Percentiles rank a stretch among this genome's conserved stretches.
Conservation (phyloP, 2,888 invertebrate species). For the Apodemia hepburni region DNA sequence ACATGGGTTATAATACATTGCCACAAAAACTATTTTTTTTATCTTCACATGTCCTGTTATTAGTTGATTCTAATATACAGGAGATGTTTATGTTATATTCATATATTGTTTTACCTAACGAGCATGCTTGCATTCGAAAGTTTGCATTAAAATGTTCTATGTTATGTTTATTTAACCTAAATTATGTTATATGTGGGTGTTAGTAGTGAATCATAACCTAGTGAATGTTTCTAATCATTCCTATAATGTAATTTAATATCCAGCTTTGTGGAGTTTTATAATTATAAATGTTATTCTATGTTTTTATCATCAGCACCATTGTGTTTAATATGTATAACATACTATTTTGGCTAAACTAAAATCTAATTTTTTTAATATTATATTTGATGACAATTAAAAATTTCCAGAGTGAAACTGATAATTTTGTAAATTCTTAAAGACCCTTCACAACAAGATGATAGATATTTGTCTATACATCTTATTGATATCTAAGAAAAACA, state of each 20-base stretch:
- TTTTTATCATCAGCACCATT: background rate
- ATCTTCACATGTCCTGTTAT: background rate
- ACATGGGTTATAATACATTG: background rate
- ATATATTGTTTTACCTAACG: background rate
- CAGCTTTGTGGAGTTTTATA: slow-evolving; percentile 7
- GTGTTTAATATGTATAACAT: background rate
- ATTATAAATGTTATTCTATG: background rate
- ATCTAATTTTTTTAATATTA: background rate
- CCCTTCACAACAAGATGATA: background rate
- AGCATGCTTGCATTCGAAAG: background rate
- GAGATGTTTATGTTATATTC: background rate
- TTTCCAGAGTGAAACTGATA: background rate
- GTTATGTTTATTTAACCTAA: background rate
- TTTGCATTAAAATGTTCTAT: background rate
- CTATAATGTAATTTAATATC: slow-evolving; percentile 14
- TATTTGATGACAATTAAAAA: background rate
- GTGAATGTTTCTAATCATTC: slow-evolving; percentile 16
- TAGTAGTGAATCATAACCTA: slow-evolving; percentile 11
- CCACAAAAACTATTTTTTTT: background rate
- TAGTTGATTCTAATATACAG: slow-evolving; percentile 2
- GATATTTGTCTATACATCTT: background rate
- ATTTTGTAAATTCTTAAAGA: background rate
- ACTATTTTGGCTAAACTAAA: background rate
- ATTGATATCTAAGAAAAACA: background rate
- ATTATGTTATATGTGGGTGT: slow-evolving; percentile 15